A percentile compares a stretch with the other conserved stretches of the same genome.
Conservation (phyloP, 2,797 vertebrate genomes). For the Lophius americanus region DNA sequence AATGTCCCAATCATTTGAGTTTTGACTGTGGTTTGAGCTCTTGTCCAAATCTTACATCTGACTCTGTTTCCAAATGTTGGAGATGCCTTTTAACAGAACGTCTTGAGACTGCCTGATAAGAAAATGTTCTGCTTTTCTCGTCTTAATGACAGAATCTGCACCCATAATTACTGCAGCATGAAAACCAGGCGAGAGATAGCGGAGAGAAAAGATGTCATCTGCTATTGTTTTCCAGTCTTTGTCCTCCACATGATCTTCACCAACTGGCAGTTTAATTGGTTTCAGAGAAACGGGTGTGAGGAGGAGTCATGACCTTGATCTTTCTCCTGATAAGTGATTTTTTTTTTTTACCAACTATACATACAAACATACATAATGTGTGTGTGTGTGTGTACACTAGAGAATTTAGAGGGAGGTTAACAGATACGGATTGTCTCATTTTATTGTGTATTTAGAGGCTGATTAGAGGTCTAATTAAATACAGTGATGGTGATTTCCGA, state of each 20-base stretch:
- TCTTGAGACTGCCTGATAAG: slow-evolving; percentile 70
- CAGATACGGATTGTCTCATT: slow-evolving; percentile 81
- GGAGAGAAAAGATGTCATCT: slow-evolving; percentile 66
- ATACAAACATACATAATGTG: slow-evolving; percentile 76
- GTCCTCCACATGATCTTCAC: slow-evolving; percentile 85
- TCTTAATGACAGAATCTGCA: slow-evolving; percentile 83
- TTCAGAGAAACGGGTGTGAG: slow-evolving; percentile 81
- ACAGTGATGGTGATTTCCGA: slow-evolving; percentile 75
- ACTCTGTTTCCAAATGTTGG: slow-evolving; percentile 55
- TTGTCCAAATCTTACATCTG: slow-evolving; percentile 57
- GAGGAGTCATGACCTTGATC: slow-evolving; percentile 85
- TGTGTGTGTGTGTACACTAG: slow-evolving; percentile 50
- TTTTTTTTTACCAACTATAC: slow-evolving; percentile 66
- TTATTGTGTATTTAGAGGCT: slow-evolving; percentile 82
- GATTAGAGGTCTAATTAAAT: slow-evolving; percentile 85
- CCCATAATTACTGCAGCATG: slow-evolving; percentile 80
- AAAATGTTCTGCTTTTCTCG: slow-evolving; percentile 69
- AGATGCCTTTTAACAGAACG: slow-evolving; percentile 48
- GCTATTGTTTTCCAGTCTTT: slow-evolving; percentile 74
- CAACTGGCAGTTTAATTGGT: slow-evolving; percentile 82
- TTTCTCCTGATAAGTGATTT: slow-evolving; percentile 76
- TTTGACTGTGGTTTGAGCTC: slow-evolving; percentile 46
- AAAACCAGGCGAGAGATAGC: slow-evolving; percentile 72
- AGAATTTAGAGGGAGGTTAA: slow-evolving; percentile 71
- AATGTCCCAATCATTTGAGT: slow-evolving; percentile 48